Base-by-base conservation (phyloP, 2,888 invertebrate species). In the Ecliptopera silaceata region DNA sequence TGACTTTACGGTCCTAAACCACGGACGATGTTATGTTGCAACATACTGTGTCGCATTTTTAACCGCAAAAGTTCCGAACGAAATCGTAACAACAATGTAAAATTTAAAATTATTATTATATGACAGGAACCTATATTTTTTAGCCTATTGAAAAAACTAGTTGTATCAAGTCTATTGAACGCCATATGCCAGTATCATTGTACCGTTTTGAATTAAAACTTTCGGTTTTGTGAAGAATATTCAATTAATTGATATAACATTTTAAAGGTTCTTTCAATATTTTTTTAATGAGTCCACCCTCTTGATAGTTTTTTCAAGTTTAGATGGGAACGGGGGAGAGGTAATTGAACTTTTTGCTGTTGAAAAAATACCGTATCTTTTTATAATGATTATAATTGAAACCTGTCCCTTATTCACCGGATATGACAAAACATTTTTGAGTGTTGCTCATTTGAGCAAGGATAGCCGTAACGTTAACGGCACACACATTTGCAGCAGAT, bases 141-240 rank as follows among this genome's bases (percentile, higher is more conserved):
- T 56, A n/a, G n/a, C n/a, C 55, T 20, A 15, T 32, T 22, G n/a
- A 31, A 58, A 70, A 72, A 70, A 71, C 68, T n/a, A 72, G 78
- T 74, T 6, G 26, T 71, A 74, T 71, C 66, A 69, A 71, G 66
- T 72, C 74, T 72, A 78, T 80, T 80, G 74, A 74, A 68, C 66
- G 57, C 80, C 86, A 88, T 84, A 85, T 87, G 88, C 74, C 64
- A 59, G 64, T 70, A 70, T 77, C 70, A 82, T 87, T 85, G 82
- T 78, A 63, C 68, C 51, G 63, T 59, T 60, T 65, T 80, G 77
- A 83, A 83, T 77, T 20, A 65, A 68, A 70, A 70, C 72, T 72
- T 81, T 77, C 72, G 67, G 72, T 80, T 80, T 80, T 77, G 72
- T 72, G 59, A 70, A 75, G 72, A 71, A 82, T 83, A 82, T 82